Evolutionary conservation across 2,797 vertebrate species (phyloP), one percentile per base, ranked within the genome.

Genomic region (Pangasius sanitwongsei): DNA sequence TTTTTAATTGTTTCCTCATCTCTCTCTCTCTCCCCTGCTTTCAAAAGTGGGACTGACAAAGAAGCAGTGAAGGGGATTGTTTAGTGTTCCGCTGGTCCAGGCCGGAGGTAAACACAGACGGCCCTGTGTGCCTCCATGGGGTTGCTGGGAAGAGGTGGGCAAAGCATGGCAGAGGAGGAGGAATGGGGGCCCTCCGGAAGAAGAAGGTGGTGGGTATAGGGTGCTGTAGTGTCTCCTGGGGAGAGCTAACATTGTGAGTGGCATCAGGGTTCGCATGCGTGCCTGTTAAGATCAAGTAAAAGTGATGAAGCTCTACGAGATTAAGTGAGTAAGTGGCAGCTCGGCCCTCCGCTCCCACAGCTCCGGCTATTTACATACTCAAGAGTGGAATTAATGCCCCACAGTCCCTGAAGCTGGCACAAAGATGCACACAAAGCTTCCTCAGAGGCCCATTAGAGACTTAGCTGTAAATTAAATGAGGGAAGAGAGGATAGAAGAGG

Each of bases 1-100:
- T 95, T 91, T 93, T 94, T 95, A 94, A 96, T 96, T 96, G 95
- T 96, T 95, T 95, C 95, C 95, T 94, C 89, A 83, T 91, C 89
- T 88, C 88, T 91, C 85, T 91, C 85, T 90, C 86, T 89, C 88
- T 81, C 80, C 61, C 25, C 23, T 70, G 92, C 93, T 94, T 94
- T 95, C 91, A 95, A 96, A 95, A 92, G 94, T 87, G 87, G 91
- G 91, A 88, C 94, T 95, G 95, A 96, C 95, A 96, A 96, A 96
- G 94, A 94, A 94, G 95, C 94, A 93, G 92, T 95, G 95, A 95
- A 95, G 93, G 91, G 94, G 93, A 94, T 94, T 96, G 95, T 96
- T 96, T 95, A 95, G 96, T 95, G 94, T 95, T 96, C 95, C 92
- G 78, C 91, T 94, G 93, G 94, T 94, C 92, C 89, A 94, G 94